These are phyloP conservation scores for Psittacula derbiana DNA, from an alignment of 2,797 vertebrate genomes.

Conservation along the genomic window DNA sequence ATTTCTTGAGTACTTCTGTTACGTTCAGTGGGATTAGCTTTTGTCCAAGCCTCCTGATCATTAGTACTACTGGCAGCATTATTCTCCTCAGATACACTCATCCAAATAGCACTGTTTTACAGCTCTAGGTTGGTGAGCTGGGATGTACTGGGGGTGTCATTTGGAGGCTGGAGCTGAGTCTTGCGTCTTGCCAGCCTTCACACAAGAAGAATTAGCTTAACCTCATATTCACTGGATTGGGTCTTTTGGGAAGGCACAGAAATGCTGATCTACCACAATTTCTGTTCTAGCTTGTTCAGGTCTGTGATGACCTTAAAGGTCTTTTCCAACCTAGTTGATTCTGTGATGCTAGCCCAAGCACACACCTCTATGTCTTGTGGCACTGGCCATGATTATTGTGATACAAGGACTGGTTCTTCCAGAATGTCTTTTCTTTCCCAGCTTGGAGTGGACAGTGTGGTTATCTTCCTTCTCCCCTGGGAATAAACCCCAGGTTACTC, in stretches of 20 bases:
- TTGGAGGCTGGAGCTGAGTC: neutral
- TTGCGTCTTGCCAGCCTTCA: neutral
- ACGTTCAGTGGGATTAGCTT: neutral
- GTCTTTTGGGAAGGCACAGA: neutral
- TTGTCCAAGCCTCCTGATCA: neutral
- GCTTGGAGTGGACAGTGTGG: neutral
- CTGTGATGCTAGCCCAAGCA: neutral
- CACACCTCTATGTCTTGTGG: neutral
- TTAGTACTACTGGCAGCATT: neutral
- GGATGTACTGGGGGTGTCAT: rapidly evolving
- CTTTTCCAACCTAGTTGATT: neutral
- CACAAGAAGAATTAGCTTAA: neutral
- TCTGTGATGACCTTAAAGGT: neutral
- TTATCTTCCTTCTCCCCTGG: neutral
- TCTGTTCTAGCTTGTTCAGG: neutral
- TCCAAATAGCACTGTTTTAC: neutral
- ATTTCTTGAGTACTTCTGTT: neutral
- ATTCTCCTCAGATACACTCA: neutral
- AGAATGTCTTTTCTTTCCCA: neutral
- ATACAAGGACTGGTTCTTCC: neutral
- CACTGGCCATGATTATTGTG: neutral
- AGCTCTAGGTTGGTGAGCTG: neutral
- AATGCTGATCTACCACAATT: neutral
- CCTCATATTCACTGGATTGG: neutral
- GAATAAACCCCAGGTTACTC: neutral